Conservation (phyloP, 2,888 invertebrate genomes). For the Tachina fera region DNA sequence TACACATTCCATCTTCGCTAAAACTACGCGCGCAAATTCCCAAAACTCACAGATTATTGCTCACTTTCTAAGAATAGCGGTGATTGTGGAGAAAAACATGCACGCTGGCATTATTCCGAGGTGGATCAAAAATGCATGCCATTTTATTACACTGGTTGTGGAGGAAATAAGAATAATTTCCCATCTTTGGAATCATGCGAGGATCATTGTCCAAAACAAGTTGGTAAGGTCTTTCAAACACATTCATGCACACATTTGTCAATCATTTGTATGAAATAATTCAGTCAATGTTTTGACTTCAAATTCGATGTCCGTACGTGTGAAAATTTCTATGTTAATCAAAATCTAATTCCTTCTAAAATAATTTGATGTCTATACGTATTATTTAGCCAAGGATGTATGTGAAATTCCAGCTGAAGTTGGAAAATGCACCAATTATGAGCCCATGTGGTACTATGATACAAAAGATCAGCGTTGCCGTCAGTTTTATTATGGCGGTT, state of each 20-base stretch:
- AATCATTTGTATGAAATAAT: slow-evolving; percentile 20
- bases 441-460: slow-evolving; percentile 92
- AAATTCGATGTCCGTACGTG: slow-evolving; percentile 35
- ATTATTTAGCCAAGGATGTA: slow-evolving; percentile 85
- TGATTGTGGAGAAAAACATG: slow-evolving; percentile 88
- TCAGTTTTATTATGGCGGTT: slow-evolving; percentile 95
- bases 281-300: slow-evolving; percentile 48
- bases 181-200: slow-evolving; percentile 89
- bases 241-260: slow-evolving; percentile 45
- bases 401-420: slow-evolving; percentile 90
- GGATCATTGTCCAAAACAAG: slow-evolving; percentile 89
- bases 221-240: slow-evolving; percentile 86
- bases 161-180: slow-evolving; percentile 95
- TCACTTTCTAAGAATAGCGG: slow-evolving; percentile 89
- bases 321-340: neutral
- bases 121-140: slow-evolving; percentile 93
- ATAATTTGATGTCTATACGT: slow-evolving; percentile 19
- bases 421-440: slow-evolving; percentile 91
- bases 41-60: slow-evolving; percentile 86
- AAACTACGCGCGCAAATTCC: slow-evolving; percentile 37
- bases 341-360: slow-evolving; percentile 1
- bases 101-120: slow-evolving; percentile 94
- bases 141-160: slow-evolving; percentile 96
- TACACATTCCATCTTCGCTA: slow-evolving; percentile 40
- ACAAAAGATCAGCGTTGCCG: slow-evolving; percentile 88